These are phyloP conservation scores for Pammene aurita DNA, from an alignment of 2,888 invertebrate species.

Conservation along the genomic window DNA sequence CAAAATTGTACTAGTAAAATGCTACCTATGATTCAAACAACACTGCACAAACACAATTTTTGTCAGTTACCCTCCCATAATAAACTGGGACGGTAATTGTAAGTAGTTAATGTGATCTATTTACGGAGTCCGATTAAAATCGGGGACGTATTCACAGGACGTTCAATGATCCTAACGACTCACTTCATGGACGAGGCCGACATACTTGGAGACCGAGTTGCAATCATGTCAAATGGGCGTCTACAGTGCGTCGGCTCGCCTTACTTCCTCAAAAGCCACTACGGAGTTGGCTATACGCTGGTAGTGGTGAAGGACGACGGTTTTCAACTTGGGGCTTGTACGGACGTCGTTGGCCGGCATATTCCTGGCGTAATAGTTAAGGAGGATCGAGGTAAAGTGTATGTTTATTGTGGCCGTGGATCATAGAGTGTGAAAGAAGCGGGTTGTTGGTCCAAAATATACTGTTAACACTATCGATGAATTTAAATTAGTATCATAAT, in stretches of 20 bases:
- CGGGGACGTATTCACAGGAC: neutral
- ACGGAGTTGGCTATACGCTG: slow-evolving; percentile 89
- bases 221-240: slow-evolving; percentile 88
- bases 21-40: too few species aligned
- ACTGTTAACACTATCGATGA: too few species aligned
- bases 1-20: too few species aligned
- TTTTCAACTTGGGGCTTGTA: slow-evolving; percentile 12
- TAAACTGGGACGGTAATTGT: too few species aligned
- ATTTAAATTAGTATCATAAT: too few species aligned
- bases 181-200: slow-evolving; percentile 94
- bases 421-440: too few species aligned
- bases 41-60: too few species aligned
- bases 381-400: slow-evolving; percentile 16
- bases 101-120: too few species aligned
- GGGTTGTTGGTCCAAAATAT: too few species aligned
- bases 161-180: slow-evolving; percentile 86
- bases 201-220: slow-evolving; percentile 89
- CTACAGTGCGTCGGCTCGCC: slow-evolving; percentile 88
- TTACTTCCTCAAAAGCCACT: slow-evolving; percentile 88
- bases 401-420: too few species aligned
- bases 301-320: slow-evolving; percentile 57
- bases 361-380: slow-evolving; percentile 9
- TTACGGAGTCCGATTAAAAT: neutral
- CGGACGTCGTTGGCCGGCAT: neutral
- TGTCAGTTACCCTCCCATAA: too few species aligned